These are phyloP conservation scores for Triplophysa yarkandensis DNA, from an alignment of 2,797 vertebrate genomes.

Conservation along the genomic window DNA sequence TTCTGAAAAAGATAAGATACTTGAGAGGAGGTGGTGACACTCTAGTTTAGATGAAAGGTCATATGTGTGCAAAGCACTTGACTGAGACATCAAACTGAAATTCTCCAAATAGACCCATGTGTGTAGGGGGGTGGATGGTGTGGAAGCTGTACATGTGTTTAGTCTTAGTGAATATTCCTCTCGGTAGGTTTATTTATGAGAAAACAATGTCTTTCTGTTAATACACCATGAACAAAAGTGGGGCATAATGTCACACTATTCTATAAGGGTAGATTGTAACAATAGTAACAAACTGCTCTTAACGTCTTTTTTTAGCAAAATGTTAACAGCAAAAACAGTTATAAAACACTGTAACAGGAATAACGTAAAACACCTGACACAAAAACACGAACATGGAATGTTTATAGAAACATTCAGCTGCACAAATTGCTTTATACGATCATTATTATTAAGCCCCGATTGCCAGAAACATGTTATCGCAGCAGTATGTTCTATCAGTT, in stretches of 20 bases:
- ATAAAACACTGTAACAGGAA: background rate
- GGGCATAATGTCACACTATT: background rate
- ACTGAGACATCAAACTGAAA: constrained; percentile 4
- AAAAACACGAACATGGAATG: background rate
- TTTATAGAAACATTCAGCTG: background rate
- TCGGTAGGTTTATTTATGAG: no score
- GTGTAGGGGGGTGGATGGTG: no score
- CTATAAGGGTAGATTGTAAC: background rate
- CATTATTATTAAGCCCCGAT: background rate
- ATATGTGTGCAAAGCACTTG: constrained; percentile 7
- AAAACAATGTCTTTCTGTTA: background rate
- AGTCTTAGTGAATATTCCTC: no score
- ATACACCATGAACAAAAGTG: background rate
- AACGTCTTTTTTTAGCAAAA: background rate
- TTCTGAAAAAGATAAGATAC: background rate
- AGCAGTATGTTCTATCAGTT: background rate
- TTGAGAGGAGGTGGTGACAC: background rate
- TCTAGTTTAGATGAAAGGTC: constrained; percentile 20
- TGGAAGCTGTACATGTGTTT: no score
- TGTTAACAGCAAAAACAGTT: background rate
- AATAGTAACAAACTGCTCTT: background rate
- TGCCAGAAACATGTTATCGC: background rate
- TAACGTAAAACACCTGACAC: background rate
- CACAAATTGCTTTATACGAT: background rate
- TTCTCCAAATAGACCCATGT: constrained; percentile 11